Evolutionary conservation across 2,797 vertebrate species (phyloP).

Genomic region (Rallus crepitans): DNA sequence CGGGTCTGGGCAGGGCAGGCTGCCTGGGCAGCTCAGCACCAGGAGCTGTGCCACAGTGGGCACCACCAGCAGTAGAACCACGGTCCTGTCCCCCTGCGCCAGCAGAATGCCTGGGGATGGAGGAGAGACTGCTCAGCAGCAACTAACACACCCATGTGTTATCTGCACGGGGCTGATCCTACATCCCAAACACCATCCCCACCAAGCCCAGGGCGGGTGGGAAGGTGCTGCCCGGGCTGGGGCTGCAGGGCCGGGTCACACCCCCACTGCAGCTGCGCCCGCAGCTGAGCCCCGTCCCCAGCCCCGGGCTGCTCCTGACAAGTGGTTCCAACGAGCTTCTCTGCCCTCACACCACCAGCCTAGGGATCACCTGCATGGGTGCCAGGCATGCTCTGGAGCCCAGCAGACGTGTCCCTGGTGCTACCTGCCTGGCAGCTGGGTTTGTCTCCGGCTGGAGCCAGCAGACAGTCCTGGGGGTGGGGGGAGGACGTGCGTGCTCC

Average conservation of each 20-base stretch:
- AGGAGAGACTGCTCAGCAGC: no score
- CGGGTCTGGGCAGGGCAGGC: background rate
- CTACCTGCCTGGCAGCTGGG: no score
- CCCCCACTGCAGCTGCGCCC: no score
- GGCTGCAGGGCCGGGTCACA: background rate
- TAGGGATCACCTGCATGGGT: rapidly evolving
- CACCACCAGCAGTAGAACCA: background rate
- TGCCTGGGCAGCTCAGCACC: background rate
- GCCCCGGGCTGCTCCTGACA: background rate
- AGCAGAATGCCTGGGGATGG: no score
- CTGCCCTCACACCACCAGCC: rapidly evolving
- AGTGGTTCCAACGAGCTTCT: background rate
- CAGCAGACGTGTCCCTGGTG: rapidly evolving
- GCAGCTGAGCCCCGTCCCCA: background rate
- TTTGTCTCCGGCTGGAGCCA: background rate
- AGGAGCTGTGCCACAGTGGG: background rate
- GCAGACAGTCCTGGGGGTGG: background rate
- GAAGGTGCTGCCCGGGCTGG: background rate
- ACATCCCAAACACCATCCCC: no score
- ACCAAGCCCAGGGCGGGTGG: no score
- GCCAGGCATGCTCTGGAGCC: background rate
- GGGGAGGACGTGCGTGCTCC: background rate
- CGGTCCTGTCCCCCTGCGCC: rapidly evolving
- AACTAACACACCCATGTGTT: no score
- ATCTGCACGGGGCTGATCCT: no score